These are phyloP conservation scores for Epinephelus malabaricus DNA, from an alignment of 2,797 vertebrate genomes.

Conservation along the genomic window DNA sequence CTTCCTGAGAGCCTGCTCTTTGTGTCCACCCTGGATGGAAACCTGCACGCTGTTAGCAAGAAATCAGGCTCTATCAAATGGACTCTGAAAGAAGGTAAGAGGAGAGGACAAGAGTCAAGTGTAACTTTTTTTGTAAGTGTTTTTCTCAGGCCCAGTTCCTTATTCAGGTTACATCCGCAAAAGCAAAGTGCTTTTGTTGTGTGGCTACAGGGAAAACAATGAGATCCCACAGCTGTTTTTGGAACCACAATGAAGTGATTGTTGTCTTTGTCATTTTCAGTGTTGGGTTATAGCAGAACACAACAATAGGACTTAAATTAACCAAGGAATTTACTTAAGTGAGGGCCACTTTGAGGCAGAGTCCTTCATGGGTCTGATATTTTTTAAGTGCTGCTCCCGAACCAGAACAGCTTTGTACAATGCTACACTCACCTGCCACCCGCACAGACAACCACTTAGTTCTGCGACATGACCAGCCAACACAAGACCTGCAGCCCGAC, in stretches of 20 bases:
- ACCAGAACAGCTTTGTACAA: too few relatives aligned
- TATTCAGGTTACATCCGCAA: constrained; percentile 40
- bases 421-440: too few relatives aligned
- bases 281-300: neutral
- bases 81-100: constrained; percentile 98
- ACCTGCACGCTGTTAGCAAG: constrained; percentile 97
- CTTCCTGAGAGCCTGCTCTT: constrained; percentile 96
- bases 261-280: neutral
- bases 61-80: constrained; percentile 96
- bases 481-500: too few relatives aligned
- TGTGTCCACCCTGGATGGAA: constrained; percentile 97
- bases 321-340: neutral
- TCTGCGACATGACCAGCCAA: too few relatives aligned
- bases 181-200: constrained; percentile 34
- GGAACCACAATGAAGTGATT: constrained; percentile 7
- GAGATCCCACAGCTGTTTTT: constrained; percentile 7
- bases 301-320: neutral
- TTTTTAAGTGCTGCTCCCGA: too few relatives aligned
- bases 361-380: too few relatives aligned
- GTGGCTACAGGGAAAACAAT: constrained; percentile 1
- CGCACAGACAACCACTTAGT: too few relatives aligned
- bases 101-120: constrained; percentile 40
- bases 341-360: too few relatives aligned
- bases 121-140: constrained; percentile 9
- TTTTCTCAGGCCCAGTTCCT: constrained; percentile 7